A percentile compares a stretch with the other conserved stretches of the same genome.
Evolutionary conservation across 30 jellyfish, hydroid and myxozoan genomes (phyloP).

Genomic region (Phacellophora camtschatica): DNA sequence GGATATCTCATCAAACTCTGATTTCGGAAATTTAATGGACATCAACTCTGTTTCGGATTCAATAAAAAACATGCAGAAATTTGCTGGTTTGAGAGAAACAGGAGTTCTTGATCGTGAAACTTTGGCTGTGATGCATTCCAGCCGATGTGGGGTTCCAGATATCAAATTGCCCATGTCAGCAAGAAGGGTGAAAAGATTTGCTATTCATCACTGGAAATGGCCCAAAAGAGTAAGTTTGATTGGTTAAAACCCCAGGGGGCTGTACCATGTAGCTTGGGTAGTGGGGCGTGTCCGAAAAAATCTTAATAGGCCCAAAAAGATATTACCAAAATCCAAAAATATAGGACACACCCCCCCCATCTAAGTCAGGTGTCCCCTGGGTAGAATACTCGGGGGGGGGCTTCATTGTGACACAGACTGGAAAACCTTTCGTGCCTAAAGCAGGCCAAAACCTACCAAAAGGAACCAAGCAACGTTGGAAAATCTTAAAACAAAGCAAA

Average conservation of each 20-base stretch:
- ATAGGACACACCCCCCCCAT: too few relatives aligned
- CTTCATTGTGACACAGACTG: too few relatives aligned
- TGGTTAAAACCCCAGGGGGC: not conserved
- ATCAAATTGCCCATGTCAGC: not conserved
- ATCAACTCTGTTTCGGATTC: slow-evolving; percentile 18
- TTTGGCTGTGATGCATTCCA: slow-evolving; percentile 31
- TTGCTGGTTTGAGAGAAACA: slow-evolving; percentile 75
- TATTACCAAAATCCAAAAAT: too few relatives aligned
- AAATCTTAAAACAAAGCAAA: too few relatives aligned
- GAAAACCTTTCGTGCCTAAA: too few relatives aligned
- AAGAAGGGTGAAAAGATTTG: slow-evolving; percentile 30
- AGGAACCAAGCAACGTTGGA: too few relatives aligned
- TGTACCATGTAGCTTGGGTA: not conserved
- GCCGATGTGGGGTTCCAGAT: slow-evolving; percentile 84
- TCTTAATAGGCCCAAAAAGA: not conserved
- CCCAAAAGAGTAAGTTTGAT: slow-evolving; percentile 40
- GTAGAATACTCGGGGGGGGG: too few relatives aligned
- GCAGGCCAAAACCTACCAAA: too few relatives aligned
- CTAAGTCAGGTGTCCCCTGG: too few relatives aligned
- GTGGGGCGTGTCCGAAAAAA: not conserved
- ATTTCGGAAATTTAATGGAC: slow-evolving; percentile 27
- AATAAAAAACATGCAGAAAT: slow-evolving; percentile 40
- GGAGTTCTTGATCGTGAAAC: slow-evolving; percentile 62
- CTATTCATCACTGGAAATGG: slow-evolving; percentile 69
- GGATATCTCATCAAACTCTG: not conserved